These are phyloP conservation scores for Hephaestus fuliginosus DNA, from an alignment of 2,797 vertebrate genomes.

Conservation along the genomic window DNA sequence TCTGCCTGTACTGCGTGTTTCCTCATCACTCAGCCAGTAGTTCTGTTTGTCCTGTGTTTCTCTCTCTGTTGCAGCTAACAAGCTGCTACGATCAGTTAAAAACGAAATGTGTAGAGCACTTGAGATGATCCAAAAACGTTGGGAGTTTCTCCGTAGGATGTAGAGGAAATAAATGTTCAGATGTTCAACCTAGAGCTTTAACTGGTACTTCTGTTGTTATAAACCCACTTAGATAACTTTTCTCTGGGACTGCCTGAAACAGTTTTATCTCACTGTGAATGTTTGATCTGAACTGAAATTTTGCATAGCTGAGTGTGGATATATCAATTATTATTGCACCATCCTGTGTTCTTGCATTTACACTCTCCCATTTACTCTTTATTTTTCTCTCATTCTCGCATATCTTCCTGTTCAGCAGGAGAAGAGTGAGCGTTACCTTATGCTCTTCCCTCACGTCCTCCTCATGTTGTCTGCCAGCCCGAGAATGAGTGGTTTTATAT, in stretches of 20 bases:
- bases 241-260: background rate
- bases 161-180: background rate
- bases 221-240: background rate
- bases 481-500: constrained; percentile 99
- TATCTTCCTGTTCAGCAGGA: constrained; percentile 83
- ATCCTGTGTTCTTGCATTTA: background rate
- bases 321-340: background rate
- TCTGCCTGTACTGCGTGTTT: background rate
- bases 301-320: background rate
- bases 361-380: background rate
- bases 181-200: background rate
- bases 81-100: too few relatives aligned
- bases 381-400: background rate
- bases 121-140: background rate
- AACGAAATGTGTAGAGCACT: background rate
- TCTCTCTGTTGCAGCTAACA: background rate
- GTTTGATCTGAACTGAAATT: background rate
- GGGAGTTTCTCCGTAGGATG: background rate
- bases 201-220: background rate
- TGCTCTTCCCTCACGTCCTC: constrained; percentile 96
- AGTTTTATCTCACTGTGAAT: background rate
- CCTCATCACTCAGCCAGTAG: too few relatives aligned
- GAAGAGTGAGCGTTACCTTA: constrained; percentile 97
- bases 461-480: constrained; percentile 98
- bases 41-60: background rate